Percentiles rank a stretch among this genome's conserved stretches.
Evolutionary conservation across 92 coral and sea anemone species (phyloP).

Genomic region (Isaurus tuberculatus): DNA sequence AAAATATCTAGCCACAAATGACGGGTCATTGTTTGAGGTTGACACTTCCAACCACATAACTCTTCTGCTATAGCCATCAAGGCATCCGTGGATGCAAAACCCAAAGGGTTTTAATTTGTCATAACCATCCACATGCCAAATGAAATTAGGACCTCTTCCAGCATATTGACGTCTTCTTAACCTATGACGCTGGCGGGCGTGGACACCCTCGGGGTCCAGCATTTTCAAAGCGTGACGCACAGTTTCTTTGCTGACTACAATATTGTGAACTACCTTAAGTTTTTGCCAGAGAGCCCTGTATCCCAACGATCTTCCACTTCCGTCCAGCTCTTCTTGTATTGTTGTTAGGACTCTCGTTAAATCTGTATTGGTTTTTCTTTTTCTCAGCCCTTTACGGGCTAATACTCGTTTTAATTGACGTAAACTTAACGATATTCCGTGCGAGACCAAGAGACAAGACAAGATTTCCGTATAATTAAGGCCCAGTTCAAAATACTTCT

Average conservation of each 20-base stretch:
- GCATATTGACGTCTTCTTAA: neutral
- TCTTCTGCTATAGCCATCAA: neutral
- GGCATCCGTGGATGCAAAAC: constrained; percentile 12
- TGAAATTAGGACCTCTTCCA: constrained; percentile 12
- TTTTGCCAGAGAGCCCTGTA: constrained; percentile 1
- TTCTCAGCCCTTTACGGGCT: neutral
- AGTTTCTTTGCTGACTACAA: neutral
- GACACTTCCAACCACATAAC: constrained; percentile 11
- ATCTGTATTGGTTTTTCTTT: neutral
- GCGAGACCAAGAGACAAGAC: neutral
- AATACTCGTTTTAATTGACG: neutral
- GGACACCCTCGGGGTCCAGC: neutral
- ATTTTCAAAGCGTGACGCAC: neutral
- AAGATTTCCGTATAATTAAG: neutral
- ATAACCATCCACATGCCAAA: constrained; percentile 5
- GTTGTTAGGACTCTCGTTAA: neutral
- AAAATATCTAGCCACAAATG: constrained; percentile 11
- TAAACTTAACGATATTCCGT: neutral
- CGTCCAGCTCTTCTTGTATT: neutral
- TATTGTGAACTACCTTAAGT: neutral
- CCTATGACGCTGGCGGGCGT: neutral
- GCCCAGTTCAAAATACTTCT: neutral
- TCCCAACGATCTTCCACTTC: neutral
- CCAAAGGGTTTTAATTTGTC: constrained; percentile 22
- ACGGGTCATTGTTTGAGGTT: constrained; percentile 15